These are phyloP conservation scores for Campylomormyrus tamandua DNA, from an alignment of 2,113 vertebrate genomes.

Conservation along the genomic window DNA sequence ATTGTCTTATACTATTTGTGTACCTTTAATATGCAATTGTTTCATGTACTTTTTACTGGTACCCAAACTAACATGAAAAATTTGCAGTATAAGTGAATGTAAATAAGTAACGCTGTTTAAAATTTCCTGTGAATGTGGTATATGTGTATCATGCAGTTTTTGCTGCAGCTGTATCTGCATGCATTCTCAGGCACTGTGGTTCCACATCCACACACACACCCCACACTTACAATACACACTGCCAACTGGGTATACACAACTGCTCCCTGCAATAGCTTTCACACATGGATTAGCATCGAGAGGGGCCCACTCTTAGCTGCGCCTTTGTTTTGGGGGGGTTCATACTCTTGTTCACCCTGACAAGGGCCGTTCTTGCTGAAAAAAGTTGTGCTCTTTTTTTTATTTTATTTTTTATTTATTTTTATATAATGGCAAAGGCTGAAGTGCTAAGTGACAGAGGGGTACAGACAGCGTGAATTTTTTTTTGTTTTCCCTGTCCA, in stretches of 20 bases:
- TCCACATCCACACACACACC: neutral
- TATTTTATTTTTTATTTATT: no score
- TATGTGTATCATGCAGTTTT: neutral
- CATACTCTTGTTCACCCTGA: neutral
- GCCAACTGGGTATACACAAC: neutral
- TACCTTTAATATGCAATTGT: neutral
- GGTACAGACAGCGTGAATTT: neutral
- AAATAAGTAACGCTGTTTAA: neutral
- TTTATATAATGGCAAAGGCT: neutral
- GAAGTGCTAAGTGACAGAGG: neutral
- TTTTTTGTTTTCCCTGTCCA: neutral
- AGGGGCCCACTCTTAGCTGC: neutral
- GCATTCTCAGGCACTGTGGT: neutral
- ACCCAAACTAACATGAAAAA: neutral
- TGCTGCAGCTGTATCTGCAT: neutral
- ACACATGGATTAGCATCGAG: constrained; percentile 4
- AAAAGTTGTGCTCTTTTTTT: neutral
- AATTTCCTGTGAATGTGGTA: neutral
- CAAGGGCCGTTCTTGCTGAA: neutral
- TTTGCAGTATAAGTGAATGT: neutral
- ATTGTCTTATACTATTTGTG: neutral
- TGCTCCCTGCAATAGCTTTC: neutral
- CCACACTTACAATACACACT: neutral
- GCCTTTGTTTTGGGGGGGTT: neutral
- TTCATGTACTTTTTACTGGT: neutral